A percentile compares a stretch with the other conserved stretches of the same genome.
Evolutionary conservation across 2,797 vertebrate species (phyloP).

Genomic region (Arrhamphus sclerolepis): DNA sequence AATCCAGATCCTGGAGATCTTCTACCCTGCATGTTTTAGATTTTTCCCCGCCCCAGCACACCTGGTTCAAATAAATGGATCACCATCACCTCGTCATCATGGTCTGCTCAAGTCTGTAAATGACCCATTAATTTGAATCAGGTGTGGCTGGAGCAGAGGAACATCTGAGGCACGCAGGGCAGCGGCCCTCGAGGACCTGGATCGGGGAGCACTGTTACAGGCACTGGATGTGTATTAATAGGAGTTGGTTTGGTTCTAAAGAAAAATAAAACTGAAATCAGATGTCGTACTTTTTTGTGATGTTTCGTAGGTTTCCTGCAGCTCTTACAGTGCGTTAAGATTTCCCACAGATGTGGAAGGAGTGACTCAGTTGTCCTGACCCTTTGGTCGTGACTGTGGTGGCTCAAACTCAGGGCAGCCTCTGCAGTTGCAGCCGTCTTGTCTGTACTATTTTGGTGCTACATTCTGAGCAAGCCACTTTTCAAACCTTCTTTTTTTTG

Average conservation of each 20-base stretch:
- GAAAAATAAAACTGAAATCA: background rate
- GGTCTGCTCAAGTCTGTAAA: background rate
- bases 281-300: background rate
- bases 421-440: conserved; percentile 12
- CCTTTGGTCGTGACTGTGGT: conserved; percentile 42
- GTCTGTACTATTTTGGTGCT: conserved; percentile 20
- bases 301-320: conserved; percentile 19
- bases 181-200: too few relatives aligned
- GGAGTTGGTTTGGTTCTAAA: background rate
- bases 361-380: conserved; percentile 61
- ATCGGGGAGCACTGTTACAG: too few relatives aligned
- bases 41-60: too few relatives aligned
- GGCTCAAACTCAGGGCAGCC: conserved; percentile 16
- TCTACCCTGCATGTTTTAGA: too few relatives aligned
- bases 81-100: too few relatives aligned
- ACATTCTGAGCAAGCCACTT: conserved; percentile 2
- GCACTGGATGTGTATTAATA: too few relatives aligned
- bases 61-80: too few relatives aligned
- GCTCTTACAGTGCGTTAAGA: conserved; percentile 31
- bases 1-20: background rate
- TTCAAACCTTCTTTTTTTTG: background rate
- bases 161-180: too few relatives aligned
- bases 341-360: conserved; percentile 58
- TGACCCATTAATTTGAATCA: background rate
- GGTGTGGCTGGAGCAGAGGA: too few relatives aligned